phyloP scores from a whole-genome alignment of 2,797 vertebrate genomes.

The Euphonia xanthogaster region DNA sequence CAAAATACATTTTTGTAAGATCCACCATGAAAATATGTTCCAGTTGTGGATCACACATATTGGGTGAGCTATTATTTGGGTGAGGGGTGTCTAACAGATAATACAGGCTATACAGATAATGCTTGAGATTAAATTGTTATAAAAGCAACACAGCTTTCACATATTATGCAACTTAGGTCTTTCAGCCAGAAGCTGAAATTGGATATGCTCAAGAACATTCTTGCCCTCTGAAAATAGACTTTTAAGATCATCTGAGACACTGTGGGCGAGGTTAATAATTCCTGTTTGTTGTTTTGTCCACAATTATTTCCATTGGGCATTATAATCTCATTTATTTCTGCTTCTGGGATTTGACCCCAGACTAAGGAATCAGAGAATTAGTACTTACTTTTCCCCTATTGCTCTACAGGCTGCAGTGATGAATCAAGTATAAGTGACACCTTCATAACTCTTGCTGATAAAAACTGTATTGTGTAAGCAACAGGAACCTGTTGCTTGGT shows the following conservation, averaged over 20 bases:
- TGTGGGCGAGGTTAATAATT: not conserved
- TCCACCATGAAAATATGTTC: not conserved
- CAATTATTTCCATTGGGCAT: not conserved
- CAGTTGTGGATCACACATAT: not conserved
- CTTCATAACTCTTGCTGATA: not conserved
- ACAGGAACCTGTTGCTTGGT: not conserved
- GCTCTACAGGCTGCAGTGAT: not conserved
- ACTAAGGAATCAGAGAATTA: not conserved
- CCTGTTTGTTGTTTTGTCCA: not conserved
- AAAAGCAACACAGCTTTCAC: not conserved
- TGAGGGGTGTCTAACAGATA: not conserved
- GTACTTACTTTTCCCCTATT: not conserved
- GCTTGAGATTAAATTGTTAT: not conserved
- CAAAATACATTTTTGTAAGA: not conserved
- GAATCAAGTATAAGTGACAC: not conserved
- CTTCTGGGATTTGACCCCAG: not conserved
- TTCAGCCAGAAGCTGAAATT: not conserved
- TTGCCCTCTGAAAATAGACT: not conserved
- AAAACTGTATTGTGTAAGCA: not conserved
- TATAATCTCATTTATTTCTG: not conserved
- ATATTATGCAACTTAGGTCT: not conserved
- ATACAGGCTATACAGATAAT: not conserved
- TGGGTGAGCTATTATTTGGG: not conserved
- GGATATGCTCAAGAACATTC: not conserved
- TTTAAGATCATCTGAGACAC: not conserved